Base-by-base conservation (phyloP, 2,797 vertebrate genomes). In the Sebastes hubbsi region DNA sequence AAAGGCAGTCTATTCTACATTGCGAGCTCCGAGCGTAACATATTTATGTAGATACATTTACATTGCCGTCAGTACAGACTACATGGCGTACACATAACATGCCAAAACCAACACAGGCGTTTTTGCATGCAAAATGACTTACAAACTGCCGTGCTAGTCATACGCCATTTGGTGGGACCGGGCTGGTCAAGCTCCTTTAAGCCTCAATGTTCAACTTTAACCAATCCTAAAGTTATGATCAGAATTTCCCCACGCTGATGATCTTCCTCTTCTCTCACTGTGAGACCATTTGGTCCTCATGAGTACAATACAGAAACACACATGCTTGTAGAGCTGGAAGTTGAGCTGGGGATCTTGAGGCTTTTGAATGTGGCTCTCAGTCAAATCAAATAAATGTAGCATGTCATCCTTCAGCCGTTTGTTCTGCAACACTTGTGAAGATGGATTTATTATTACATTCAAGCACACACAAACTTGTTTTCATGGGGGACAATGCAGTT, bases 301-400 rank as follows among this genome's bases (percentile, higher is more conserved):
- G 14, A 58, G 65, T 22, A 22, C 7, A 36, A 30, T 4, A 52
- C 56, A 72, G 34, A 69, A 30, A 75, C 69, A 64, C 69, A 64
- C 36, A 69, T 14, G 22, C 49, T 36, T 24, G 46, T 11, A 6
- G 34, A 56, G 65, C 52, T 72, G 11, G 4, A 54, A 36, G 42
- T 72, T 61, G 75, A 78, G 73, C 72, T 63, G 38, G 18, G n/a
- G 58, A 80, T 88, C 27, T 27, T 20, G 13, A 63, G 67, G 75
- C 70, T 81, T 30, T 74, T 82, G 8, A 83, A 32, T 58, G 66
- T 52, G 75, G 75, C 79, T 70, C 59, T 72, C 56, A 32, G 64
- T 85, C 75, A 82, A 78, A 78, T 81, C 73, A 82, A 78, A 82
- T 81, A 77, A 83, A 81, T 72, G 78, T 49, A 82, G 69, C 64